Base-by-base conservation (phyloP, 2,888 invertebrate genomes). In the Ditula angustiorana region DNA sequence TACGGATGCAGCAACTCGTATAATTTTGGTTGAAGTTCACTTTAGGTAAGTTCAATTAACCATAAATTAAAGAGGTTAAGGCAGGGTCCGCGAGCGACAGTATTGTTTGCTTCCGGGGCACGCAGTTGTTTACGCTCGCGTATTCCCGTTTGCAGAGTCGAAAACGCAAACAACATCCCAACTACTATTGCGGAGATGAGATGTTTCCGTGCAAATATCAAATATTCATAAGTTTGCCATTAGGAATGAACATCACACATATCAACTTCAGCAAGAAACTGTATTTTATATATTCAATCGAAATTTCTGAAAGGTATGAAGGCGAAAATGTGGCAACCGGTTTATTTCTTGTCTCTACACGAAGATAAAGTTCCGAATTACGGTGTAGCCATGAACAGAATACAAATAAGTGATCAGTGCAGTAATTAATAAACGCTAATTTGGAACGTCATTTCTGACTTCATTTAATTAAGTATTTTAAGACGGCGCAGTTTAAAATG, bases 81-180 rank as follows among this genome's bases (percentile, higher is more conserved):
- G 41, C 57, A 63, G 67, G 61, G 52, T 21, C 57, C 23, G 33
- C n/a, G 23, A 55, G 24, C 16, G 46, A 35, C 68, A 67, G 69
- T 69, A 64, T 69, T 74, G 74, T 83, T 81, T 81, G 76, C 76
- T 72, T 69, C 69, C 73, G 60, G 69, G 68, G 59, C 63, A 69
- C 67, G 66, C 71, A 73, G 70, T 70, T 79, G 77, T 82, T 81
- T 81, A 74, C 75, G 70, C 72, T 75, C 75, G 73, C 75, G 80
- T 82, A 82, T 81, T 80, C 76, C 76, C 83, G 80, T 85, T 85
- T 82, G 77, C 78, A 67, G 71, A 77, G 74, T 70, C 75, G 76
- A 69, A 74, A 75, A 70, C 73, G 76, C 79, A 85, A 85, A 85
- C 70, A 74, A 67, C 71, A 53, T 73, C 68, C 67, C 71, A 67